These are phyloP conservation scores for Sinocyclocheilus anshuiensis DNA, from an alignment of 2,113 vertebrate species.

Conservation along the genomic window DNA sequence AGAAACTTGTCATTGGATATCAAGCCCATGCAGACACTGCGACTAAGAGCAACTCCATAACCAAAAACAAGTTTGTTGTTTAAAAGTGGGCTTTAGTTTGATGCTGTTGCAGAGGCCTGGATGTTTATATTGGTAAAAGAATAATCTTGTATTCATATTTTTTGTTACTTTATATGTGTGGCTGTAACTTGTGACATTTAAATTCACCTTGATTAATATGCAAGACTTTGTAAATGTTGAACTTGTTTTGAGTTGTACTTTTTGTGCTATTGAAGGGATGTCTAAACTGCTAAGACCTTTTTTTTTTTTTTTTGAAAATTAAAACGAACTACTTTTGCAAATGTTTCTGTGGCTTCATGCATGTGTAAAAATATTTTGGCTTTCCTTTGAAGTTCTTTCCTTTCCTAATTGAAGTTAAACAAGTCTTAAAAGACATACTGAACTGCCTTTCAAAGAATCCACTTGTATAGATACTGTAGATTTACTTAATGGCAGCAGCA, in stretches of 20 bases:
- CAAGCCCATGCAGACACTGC: slow-evolving; percentile 83
- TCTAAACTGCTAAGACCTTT: not conserved
- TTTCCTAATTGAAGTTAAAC: not conserved
- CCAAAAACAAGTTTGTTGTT: slow-evolving; percentile 84
- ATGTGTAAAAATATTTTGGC: not conserved
- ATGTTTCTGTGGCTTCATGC: not conserved
- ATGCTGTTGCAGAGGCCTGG: not conserved
- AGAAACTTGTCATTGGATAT: slow-evolving; percentile 83
- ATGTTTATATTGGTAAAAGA: not conserved
- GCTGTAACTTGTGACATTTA: not conserved
- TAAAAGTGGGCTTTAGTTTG: slow-evolving; percentile 60
- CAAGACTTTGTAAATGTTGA: slow-evolving; percentile 15
- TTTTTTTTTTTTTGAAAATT: slow-evolving; percentile 1
- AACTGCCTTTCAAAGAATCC: not conserved
- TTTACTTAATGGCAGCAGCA: too few species aligned
- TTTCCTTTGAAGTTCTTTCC: not conserved
- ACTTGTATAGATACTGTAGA: not conserved
- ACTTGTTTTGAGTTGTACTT: slow-evolving; percentile 2
- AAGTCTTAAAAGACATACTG: not conserved
- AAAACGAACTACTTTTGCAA: slow-evolving; percentile 22
- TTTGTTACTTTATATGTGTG: not conserved
- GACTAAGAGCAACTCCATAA: slow-evolving; percentile 81
- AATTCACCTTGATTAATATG: not conserved
- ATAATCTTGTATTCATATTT: not conserved
- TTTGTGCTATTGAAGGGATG: not conserved